Evolutionary conservation across 2,113 vertebrate species (phyloP), one percentile per base, ranked within the genome.

Genomic region (Phylloscopus trochiloides): DNA sequence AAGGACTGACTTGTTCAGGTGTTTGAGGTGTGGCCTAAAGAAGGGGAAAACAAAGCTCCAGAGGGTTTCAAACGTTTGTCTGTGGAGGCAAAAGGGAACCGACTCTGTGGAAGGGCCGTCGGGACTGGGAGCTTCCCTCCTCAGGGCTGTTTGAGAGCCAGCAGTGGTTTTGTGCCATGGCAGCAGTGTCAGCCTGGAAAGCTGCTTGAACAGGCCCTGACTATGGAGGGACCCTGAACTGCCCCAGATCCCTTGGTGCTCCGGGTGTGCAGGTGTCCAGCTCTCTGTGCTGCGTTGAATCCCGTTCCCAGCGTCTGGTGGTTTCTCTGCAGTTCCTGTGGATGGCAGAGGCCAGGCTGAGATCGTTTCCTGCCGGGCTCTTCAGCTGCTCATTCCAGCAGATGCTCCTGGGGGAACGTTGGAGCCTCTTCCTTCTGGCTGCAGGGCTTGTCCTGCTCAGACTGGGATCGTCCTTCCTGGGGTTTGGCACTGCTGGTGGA

Each of bases 311-410:
- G 94, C 84, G 92, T 76, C 81, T 94, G 94, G 81, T 96, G 97
- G 94, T 96, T 96, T 95, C 95, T 97, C 96, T 97, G 72, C 97
- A 97, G 97, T 91, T 96, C 96, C 95, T 57, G 82, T 73, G 94
- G 97, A 95, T 94, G 95, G 94, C 96, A 94, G 74, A 95, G 96
- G 80, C 97, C 52, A 67, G 77, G 91, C 92, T 96, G 94, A 95
- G 97, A 40, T 96, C 91, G 96, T 97, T 97, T 96, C 96, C 96
- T 97, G 94, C 97, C 95, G 92, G 96, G 96, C 95, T 97, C 81
- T 96, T 97, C 96, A 92, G 96, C 97, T 95, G 89, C 94, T 96
- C 96, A 58, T 97, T 96, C 95, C 97, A 96, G 96, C 91, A 97
- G 96, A 65, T 96, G 84, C 93, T 98, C 96, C 96, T 95, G 75